Percentiles rank a stretch among this genome's conserved stretches.
These are phyloP conservation scores for Glandiceps talaboti DNA, from an alignment of 53 echinoderm and acorn worm genomes.

Conservation along the genomic window DNA sequence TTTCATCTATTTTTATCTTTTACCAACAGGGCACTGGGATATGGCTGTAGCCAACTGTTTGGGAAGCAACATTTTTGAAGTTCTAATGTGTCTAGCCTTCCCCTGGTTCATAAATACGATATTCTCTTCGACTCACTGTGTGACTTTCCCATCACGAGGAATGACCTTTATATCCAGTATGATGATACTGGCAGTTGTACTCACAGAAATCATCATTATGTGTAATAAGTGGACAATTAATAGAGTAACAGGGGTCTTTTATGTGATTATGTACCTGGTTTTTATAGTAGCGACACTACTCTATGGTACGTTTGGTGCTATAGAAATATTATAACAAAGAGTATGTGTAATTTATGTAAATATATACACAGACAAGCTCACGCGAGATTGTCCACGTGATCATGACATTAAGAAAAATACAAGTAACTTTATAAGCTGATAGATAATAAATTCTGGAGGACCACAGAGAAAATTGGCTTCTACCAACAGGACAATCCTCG, in stretches of 20 bases:
- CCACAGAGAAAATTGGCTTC: too few species aligned
- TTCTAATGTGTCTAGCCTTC: neutral
- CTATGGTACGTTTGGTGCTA: neutral
- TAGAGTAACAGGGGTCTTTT: conserved; percentile 49
- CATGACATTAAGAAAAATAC: too few species aligned
- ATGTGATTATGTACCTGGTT: conserved; percentile 36
- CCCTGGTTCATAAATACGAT: neutral
- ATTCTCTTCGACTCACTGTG: neutral
- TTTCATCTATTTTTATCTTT: neutral
- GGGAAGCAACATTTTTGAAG: neutral
- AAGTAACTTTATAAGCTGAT: too few species aligned
- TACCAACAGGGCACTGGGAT: neutral
- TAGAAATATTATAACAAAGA: too few species aligned
- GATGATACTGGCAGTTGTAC: conserved; percentile 38
- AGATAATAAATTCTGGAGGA: too few species aligned
- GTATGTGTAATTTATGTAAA: too few species aligned
- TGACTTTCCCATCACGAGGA: conserved; percentile 38
- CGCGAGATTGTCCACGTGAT: too few species aligned
- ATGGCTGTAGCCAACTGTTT: neutral
- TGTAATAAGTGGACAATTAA: conserved; percentile 69
- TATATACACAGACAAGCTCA: too few species aligned
- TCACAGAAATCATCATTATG: conserved; percentile 26
- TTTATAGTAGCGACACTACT: conserved; percentile 22
- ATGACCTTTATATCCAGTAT: conserved; percentile 46
- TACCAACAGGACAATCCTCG: too few species aligned